Base-by-base conservation (phyloP, 92 coral and sea anemone genomes). In the Diadumene lineata region DNA sequence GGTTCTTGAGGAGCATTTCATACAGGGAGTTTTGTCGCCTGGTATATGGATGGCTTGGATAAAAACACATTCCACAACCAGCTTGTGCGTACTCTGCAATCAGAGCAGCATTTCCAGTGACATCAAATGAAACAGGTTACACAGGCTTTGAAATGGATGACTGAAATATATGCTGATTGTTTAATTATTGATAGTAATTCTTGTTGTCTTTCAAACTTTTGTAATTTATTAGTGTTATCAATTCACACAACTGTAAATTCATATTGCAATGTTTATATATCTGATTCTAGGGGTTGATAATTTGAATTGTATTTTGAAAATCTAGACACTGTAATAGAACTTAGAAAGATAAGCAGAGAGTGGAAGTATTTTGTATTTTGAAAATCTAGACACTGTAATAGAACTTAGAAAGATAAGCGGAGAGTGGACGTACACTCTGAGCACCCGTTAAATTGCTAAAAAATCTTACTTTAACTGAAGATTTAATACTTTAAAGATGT, bases 41-140 rank as follows among this genome's bases (percentile, higher is more conserved):
- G 15, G 72, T 66, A 13, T 31, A 66, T 31, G 72, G 9, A 16
- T 11, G 46, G 29, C 72, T 66, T 66, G 72, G 72, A 7, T 25
- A 7, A 8, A 23, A 23, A 25, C 15, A 56, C 10, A 66, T 66
- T 27, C 72, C 72, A 66, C 48, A 13, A 15, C 72, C 72, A 24
- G 50, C 72, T 6, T 66, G 72, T 27, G 72, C 72, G 7, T 66
- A 66, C 50, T 6, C 16, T 66, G 72, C 46, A 23, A 66, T 66
- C 6, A 66, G 72, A 38, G 38, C 11, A 6, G 50, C 23, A 38
- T 23, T 66, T 21, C 72, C 51, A 8, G n/a, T n/a, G n/a, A n/a
- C n/a, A n/a, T n/a, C n/a, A n/a, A n/a, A n/a, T n/a, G n/a, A n/a
- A n/a, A n/a, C n/a, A 44, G 17, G 51, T 44, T 17, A 44, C 51